Conservation (phyloP, 2,797 vertebrate species). For the Sebastes taczanowskii region DNA sequence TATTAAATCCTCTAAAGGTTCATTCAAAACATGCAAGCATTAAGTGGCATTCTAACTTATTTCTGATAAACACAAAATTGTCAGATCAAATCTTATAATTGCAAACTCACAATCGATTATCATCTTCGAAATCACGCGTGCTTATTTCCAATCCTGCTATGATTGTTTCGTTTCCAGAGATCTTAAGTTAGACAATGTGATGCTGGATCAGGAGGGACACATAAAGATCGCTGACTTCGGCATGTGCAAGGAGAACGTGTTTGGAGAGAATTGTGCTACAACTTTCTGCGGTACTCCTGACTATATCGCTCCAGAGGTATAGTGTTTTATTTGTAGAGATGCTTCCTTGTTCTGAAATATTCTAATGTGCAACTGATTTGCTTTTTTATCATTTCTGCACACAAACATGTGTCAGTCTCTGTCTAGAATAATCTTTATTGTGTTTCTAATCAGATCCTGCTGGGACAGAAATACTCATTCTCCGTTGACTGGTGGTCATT, state of each 20-base stretch:
- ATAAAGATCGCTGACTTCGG: slow-evolving; percentile 98
- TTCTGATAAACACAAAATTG: neutral
- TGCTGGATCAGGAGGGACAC: slow-evolving; percentile 84
- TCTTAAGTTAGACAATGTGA: slow-evolving; percentile 86
- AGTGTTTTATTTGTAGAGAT: neutral
- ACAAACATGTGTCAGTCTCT: neutral
- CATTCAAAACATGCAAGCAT: neutral
- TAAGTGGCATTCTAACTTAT: neutral
- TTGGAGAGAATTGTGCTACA: slow-evolving; percentile 90
- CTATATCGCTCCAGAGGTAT: slow-evolving; percentile 97
- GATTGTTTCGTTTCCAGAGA: slow-evolving; percentile 70
- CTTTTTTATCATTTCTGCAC: neutral
- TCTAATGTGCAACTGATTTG: neutral
- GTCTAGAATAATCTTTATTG: neutral
- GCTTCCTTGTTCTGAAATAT: neutral
- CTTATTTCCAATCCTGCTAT: slow-evolving; percentile 8
- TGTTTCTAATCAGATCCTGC: slow-evolving; percentile 86
- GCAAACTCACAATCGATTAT: neutral
- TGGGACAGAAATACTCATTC: slow-evolving; percentile 94
- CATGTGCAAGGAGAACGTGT: slow-evolving; percentile 97
- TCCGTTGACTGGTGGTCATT: slow-evolving; percentile 99
- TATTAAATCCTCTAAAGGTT: neutral
- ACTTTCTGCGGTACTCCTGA: slow-evolving; percentile 98
- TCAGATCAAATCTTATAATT: neutral
- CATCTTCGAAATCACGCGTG: neutral